These are phyloP conservation scores for Microcebus lehilahytsara DNA, from an alignment of 2,113 vertebrate genomes.

Conservation along the genomic window DNA sequence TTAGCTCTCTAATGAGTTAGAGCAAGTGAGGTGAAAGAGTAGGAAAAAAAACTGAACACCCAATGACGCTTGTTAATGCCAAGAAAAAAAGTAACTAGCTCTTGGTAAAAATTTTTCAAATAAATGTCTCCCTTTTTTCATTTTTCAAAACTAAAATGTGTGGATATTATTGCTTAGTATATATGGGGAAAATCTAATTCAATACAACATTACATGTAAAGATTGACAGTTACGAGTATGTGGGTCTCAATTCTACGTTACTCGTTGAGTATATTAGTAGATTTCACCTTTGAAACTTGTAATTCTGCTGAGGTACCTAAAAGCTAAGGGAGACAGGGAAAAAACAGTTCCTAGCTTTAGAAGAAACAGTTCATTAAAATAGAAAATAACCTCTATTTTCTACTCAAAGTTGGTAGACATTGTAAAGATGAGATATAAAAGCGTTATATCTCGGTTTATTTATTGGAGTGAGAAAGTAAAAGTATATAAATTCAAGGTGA, in stretches of 20 bases:
- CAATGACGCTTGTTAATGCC: conserved; percentile 26
- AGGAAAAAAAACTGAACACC: not conserved
- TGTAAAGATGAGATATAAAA: not conserved
- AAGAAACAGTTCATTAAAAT: not conserved
- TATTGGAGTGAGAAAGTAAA: not conserved
- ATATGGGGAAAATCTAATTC: not conserved
- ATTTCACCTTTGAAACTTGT: not conserved
- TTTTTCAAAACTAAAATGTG: not conserved
- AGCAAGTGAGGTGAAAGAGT: conserved; percentile 49
- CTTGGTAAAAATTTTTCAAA: not conserved
- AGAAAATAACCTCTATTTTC: not conserved
- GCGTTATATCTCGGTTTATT: not conserved
- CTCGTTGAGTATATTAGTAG: not conserved
- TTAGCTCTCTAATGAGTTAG: conserved; percentile 71
- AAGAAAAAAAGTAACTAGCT: not conserved
- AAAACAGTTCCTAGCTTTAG: not conserved
- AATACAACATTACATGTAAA: not conserved
- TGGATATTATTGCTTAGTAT: not conserved
- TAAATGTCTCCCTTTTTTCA: not conserved
- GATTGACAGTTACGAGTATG: not conserved
- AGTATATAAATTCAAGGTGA: not conserved
- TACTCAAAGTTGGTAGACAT: not conserved
- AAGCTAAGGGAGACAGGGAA: not conserved
- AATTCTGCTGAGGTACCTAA: not conserved
- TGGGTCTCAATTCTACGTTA: not conserved